Percentiles rank a stretch among this genome's conserved stretches.
phyloP scores from a whole-genome alignment of 2,113 vertebrate species.

The Beaufortia kweichowensis region DNA sequence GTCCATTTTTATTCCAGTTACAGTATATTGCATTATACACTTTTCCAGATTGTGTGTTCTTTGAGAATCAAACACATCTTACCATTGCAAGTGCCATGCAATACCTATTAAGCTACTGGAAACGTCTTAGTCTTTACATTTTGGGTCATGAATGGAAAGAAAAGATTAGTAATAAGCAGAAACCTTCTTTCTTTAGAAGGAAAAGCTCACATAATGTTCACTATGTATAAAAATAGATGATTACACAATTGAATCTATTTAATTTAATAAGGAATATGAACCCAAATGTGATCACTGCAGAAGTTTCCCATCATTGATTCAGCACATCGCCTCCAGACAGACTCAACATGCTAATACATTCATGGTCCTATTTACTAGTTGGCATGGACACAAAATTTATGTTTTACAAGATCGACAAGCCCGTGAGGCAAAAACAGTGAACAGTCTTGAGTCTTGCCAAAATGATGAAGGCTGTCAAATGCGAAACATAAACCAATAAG shows the following conservation, averaged over 20 bases:
- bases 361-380: conserved; percentile 37
- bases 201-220: background rate
- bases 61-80: too few relatives aligned
- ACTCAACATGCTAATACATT: conserved; percentile 49
- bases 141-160: background rate
- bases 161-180: background rate
- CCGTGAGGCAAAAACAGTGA: conserved; percentile 35
- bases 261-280: background rate
- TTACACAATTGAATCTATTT: background rate
- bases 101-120: too few relatives aligned
- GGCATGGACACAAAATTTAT: conserved; percentile 39
- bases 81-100: too few relatives aligned
- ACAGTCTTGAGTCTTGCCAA: conserved; percentile 28
- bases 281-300: background rate
- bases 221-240: background rate
- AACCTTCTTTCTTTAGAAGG: background rate
- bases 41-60: too few relatives aligned
- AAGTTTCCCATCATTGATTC: background rate
- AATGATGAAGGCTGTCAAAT: conserved; percentile 48
- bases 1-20: too few relatives aligned
- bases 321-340: background rate
- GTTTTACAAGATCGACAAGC: conserved; percentile 40
- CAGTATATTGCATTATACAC: too few relatives aligned
- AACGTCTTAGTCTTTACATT: too few relatives aligned
- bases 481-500: conserved; percentile 34